Evolutionary conservation across 2,888 invertebrate genomes (phyloP), one percentile per base, ranked within the genome.

Genomic region (Aleiodes leptofemur): DNA sequence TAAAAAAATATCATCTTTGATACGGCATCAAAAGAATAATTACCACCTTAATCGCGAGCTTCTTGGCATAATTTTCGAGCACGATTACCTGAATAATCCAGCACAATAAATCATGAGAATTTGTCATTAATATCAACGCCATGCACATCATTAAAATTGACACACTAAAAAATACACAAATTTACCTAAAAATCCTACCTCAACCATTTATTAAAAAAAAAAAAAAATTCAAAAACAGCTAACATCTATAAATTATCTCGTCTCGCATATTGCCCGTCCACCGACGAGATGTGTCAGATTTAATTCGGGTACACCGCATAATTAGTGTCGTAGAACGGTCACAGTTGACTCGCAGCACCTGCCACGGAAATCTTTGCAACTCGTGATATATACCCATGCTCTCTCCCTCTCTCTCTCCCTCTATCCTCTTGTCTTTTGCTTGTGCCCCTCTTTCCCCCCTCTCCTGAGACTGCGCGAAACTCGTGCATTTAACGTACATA

Each of bases 261-360:
- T 56, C 68, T 78, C 51, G 71, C 76, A 71, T 76, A 72, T 78
- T 76, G 71, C 75, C 43, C 72, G 61, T 76, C 57, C 74, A 66
- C 72, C 73, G 78, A 76, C 69, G 53, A 75, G 84, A 86, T 86
- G 82, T 85, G 83, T 86, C 83, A 80, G 83, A 86, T 87, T 87
- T 87, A 87, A 87, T 86, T 87, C 82, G 83, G 80, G 87, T 87
- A 83, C 84, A 73, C 72, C 79, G 80, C 80, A 84, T 86, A 87
- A 87, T 87, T 87, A 87, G 87, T 82, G 86, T 76, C 70, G 71
- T 75, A 74, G 75, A 77, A 82, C 84, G 85, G 88, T 88, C 81
- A 83, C 88, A 89, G 87, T 89, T 83, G 73, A 84, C 76, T 87
- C 87, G 86, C 86, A 86, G 88, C 89, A 89, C 89, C 89, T 89